These are phyloP conservation scores for Rhinoderma darwinii DNA, from an alignment of 2,113 vertebrate genomes.

Conservation along the genomic window DNA sequence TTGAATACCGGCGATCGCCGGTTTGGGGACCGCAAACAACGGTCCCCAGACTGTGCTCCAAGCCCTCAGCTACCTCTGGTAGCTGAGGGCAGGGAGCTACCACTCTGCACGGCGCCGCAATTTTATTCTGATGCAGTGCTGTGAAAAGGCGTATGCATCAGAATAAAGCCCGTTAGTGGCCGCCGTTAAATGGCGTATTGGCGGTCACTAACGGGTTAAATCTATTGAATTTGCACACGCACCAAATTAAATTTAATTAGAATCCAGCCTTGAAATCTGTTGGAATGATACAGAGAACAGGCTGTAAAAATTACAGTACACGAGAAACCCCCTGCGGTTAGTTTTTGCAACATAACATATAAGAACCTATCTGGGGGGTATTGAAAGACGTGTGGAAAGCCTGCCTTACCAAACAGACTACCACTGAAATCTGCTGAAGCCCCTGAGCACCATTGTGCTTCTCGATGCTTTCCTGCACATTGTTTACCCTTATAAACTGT, in stretches of 20 bases:
- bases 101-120: too few species aligned
- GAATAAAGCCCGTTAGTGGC: too few species aligned
- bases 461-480: background rate
- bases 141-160: too few species aligned
- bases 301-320: conserved; percentile 16
- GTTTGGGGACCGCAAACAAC: too few species aligned
- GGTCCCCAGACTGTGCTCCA: too few species aligned
- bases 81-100: too few species aligned
- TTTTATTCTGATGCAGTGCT: too few species aligned
- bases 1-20: too few species aligned
- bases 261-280: conserved; percentile 19
- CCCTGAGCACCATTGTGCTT: conserved; percentile 20
- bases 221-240: background rate
- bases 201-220: too few species aligned
- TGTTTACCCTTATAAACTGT: conserved; percentile 15
- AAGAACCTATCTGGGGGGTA: conserved; percentile 32
- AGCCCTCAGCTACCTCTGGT: too few species aligned
- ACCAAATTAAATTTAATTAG: conserved; percentile 20
- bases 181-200: too few species aligned
- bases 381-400: conserved; percentile 13
- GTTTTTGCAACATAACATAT: conserved; percentile 24
- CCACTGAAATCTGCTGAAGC: conserved; percentile 27
- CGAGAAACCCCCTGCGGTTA: background rate
- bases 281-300: background rate
- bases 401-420: conserved; percentile 33